Evolutionary conservation across 2,113 vertebrate genomes (phyloP), one percentile per base, ranked within the genome.

Genomic region (Cephalopholis sonnerati): DNA sequence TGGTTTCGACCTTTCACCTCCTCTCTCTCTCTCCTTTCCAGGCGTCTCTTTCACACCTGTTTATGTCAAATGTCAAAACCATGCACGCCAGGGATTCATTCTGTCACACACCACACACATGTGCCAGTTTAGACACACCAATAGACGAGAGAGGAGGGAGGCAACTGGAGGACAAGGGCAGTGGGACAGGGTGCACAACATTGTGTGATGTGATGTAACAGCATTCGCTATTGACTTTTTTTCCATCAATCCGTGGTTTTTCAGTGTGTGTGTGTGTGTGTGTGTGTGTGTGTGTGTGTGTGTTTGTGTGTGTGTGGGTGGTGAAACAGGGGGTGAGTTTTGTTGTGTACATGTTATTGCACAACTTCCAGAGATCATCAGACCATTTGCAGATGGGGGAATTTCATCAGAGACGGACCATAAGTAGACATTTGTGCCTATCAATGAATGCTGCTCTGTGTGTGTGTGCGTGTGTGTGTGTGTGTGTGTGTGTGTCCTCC

Each of bases 31-130:
- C 39, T 63, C 29, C 18, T 63, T 46, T 80, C 65, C 68, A 81
- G 51, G 59, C 63, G 66, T 77, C 57, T 66, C 61, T 46, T 65
- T 85, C 79, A 87, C 94, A 95, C 89, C 93, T 95, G 94, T 94
- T 91, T 18, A 69, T 77, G 87, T 90, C 90, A 87, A 89, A 88
- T 74, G 87, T 84, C 68, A 81, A 44, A 75, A 65, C 8, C 68
- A 55, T 70, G 72, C 73, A 68, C 7, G 27, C 65, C 51, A 79
- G 61, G 75, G 48, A 84, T 85, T 91, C 11, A 27, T 80, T 86
- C 75, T 66, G 29, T 69, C 87, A 83, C 73, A 77, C 78, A 66
- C 39, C 73, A 77, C 78, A 65, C 39, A 57, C 18, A 83, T 77
- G 73, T 91, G 86, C 64, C 44, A 66, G 22, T 89, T 90, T 83